phyloP scores from a whole-genome alignment of 2,113 vertebrate genomes.

The Vicugna pacos region DNA sequence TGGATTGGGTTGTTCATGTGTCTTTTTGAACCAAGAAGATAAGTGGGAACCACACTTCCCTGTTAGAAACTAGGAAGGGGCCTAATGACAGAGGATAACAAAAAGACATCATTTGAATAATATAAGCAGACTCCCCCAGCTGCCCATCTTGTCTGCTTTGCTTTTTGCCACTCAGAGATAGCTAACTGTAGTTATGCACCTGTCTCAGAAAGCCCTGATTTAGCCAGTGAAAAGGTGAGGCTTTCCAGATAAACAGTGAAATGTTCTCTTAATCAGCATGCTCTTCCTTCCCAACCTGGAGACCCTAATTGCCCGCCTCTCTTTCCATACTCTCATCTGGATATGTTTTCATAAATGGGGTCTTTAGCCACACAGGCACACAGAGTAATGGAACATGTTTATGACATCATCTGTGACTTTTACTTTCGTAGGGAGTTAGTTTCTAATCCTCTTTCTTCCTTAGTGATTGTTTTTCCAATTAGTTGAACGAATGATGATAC shows the following conservation, averaged over 20 bases:
- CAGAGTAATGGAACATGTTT: not conserved
- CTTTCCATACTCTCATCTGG: not conserved
- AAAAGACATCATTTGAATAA: not conserved
- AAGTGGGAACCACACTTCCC: not conserved
- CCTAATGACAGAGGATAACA: not conserved
- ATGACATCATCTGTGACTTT: not conserved
- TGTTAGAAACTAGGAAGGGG: not conserved
- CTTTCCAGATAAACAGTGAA: not conserved
- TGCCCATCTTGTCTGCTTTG: not conserved
- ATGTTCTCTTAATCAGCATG: fast-evolving
- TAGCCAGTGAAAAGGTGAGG: not conserved
- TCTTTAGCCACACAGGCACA: not conserved
- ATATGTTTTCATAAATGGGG: not conserved
- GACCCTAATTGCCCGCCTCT: not conserved
- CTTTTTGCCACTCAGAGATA: not conserved
- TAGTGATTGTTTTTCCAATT: conserved; percentile 26
- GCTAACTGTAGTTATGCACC: not conserved
- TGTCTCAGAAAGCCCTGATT: not conserved
- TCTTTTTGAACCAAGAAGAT: not conserved
- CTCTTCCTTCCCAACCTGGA: not conserved
- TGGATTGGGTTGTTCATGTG: not conserved
- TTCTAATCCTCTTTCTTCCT: conserved; percentile 26
- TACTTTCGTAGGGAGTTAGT: not conserved
- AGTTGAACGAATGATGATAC: conserved; percentile 61
- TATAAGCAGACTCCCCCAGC: not conserved